Evolutionary conservation across 2,113 vertebrate species (phyloP), one percentile per base, ranked within the genome.

Genomic region (Petromus typicus): DNA sequence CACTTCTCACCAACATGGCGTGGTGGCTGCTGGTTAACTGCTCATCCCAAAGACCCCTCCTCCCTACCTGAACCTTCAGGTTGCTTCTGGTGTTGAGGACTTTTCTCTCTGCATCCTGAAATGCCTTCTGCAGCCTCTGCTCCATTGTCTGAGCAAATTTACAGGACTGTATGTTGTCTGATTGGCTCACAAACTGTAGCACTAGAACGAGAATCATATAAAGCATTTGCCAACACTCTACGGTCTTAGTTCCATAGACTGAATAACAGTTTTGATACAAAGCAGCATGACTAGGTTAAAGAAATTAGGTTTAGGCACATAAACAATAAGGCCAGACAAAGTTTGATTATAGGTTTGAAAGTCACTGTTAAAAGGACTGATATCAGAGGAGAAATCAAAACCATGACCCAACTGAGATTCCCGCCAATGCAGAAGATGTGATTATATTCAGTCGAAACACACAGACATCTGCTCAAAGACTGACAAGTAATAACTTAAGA

Each of bases 141-240:
- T 99, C 99, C 99, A 99, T 99, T 45, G 99, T 99, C 98, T 99
- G 99, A 93, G 98, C 98, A 98, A 99, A 99, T 76, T 98, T 99
- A 98, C 99, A 99, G 27, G 99, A 99, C 56, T 99, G 99, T 34
- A 99, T 99, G 64, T 99, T 99, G 96, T 99, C 99, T 3, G 98
- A 98, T 1, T 98, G 98, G 82, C 99, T 99, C 97, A 99, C 99
- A 98, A 99, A 99, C 98, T 99, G 99, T 91, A 99, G 98, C 96
- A 99, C 99, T 99, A 96, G 56, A 98, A 98, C 63, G 96, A 85
- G 51, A 98, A 96, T 2, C 71, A 57, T 0, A 2, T 34, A n/a
- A 90, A 85, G 30, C 2, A 37, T 1, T 59, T 22, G 40, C 71
- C 73, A 27, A 73, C 3, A 84, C 78, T 96, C 63, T 23, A 30